Percentiles rank a stretch among this genome's conserved stretches.
Evolutionary conservation across 2,888 invertebrate genomes (phyloP).

Genomic region (Aromia moschata): DNA sequence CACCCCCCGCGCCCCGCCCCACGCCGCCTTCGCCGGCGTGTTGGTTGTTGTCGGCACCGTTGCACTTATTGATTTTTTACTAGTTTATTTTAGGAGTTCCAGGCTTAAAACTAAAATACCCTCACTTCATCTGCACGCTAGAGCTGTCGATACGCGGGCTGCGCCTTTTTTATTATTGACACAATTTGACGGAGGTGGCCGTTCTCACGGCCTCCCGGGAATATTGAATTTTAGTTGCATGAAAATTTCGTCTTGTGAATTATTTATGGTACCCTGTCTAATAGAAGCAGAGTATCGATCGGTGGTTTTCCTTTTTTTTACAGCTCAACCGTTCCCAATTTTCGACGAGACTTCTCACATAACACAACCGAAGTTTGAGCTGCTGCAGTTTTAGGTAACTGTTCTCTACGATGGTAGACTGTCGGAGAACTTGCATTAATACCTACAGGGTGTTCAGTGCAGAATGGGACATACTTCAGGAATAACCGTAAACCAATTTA

Average conservation of each 20-base stretch:
- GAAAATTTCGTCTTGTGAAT: constrained; percentile 19
- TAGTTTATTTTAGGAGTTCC: constrained; percentile 55
- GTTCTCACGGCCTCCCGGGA: constrained; percentile 10
- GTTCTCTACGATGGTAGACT: no score
- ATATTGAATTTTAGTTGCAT: constrained; percentile 12
- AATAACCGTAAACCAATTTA: no score
- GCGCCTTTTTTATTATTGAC: constrained; percentile 43
- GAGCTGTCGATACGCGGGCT: constrained; percentile 35
- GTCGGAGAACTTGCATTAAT: no score
- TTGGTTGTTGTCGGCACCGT: constrained; percentile 46
- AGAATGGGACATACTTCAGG: no score
- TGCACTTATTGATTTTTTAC: constrained; percentile 57
- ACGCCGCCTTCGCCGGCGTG: constrained; percentile 31
- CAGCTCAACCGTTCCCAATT: constrained; percentile 6
- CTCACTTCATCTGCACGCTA: constrained; percentile 27
- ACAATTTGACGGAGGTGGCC: constrained; percentile 35
- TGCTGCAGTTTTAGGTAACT: no score
- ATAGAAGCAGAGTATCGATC: constrained; percentile 15
- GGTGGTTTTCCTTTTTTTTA: constrained; percentile 5
- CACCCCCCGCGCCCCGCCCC: constrained; percentile 4
- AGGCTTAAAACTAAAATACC: constrained; percentile 48
- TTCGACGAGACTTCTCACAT: constrained; percentile 6
- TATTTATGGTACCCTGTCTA: constrained; percentile 11
- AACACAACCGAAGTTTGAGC: no score
- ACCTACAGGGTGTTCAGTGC: no score